Evolutionary conservation across 1,140 invertebrate genomes (phyloP).

Genomic region (Sycophaga agraensis): DNA sequence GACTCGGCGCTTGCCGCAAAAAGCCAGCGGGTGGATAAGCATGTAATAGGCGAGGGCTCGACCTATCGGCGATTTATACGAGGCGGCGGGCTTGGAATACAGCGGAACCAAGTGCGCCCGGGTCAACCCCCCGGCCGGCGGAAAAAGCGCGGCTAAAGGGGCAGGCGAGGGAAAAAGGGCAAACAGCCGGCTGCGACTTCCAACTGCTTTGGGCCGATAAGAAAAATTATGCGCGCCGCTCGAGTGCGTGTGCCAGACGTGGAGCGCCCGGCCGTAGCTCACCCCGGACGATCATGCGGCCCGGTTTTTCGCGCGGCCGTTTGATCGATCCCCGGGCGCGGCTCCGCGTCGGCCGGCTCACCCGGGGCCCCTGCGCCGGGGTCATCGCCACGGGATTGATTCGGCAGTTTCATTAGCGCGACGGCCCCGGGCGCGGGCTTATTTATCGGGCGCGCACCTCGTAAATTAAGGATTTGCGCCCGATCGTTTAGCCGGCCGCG

Average conservation of each 20-base stretch:
- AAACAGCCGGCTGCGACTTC: neutral
- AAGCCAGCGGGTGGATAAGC: constrained; percentile 13
- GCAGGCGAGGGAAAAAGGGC: neutral
- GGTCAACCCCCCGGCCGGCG: too few species aligned
- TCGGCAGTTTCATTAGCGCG: constrained; percentile 7
- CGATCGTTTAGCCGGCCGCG: neutral
- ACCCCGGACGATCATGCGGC: too few species aligned
- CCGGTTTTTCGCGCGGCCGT: neutral
- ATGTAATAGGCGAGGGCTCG: constrained; percentile 17
- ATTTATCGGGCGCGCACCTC: too few species aligned
- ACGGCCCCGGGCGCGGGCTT: too few species aligned
- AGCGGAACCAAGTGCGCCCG: constrained; percentile 1
- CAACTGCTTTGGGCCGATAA: constrained; percentile 18
- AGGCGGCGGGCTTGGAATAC: constrained; percentile 23
- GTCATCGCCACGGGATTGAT: too few species aligned
- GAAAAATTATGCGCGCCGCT: constrained; percentile 12
- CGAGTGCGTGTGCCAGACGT: too few species aligned
- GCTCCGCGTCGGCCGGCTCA: too few species aligned
- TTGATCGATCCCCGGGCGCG: neutral
- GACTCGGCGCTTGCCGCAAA: too few species aligned
- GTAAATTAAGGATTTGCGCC: too few species aligned
- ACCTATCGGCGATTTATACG: constrained; percentile 10
- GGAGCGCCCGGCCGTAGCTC: too few species aligned
- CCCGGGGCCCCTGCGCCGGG: too few species aligned
- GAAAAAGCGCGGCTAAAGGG: too few species aligned